A percentile compares a stretch with the other conserved stretches of the same genome.
phyloP scores from a whole-genome alignment of 2,113 vertebrate genomes.

The Hyla sarda region DNA sequence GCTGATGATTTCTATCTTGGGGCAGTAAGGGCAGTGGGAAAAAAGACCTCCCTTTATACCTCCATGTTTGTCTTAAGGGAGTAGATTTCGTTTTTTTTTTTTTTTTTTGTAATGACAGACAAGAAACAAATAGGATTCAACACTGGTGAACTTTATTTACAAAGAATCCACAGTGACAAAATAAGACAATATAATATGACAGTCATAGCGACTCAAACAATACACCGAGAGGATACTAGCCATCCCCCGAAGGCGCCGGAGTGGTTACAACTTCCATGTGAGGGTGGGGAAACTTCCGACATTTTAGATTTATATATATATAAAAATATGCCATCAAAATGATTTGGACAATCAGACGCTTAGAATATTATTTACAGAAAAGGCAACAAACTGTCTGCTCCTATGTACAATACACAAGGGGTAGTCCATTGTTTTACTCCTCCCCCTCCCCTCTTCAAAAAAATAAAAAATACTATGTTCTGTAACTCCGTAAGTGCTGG shows the following conservation, averaged over 20 bases:
- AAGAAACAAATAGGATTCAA: conserved; percentile 59
- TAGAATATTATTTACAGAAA: conserved; percentile 82
- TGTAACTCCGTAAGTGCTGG: conserved; percentile 49
- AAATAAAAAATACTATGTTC: conserved; percentile 16
- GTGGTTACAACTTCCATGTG: conserved; percentile 74
- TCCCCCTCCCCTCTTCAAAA: not conserved
- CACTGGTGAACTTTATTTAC: conserved; percentile 84
- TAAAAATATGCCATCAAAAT: conserved; percentile 88
- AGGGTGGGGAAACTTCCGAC: conserved; percentile 64
- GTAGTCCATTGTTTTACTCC: not conserved
- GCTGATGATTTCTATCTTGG: too few relatives aligned
- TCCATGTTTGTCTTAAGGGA: not conserved
- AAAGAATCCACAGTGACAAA: conserved; percentile 79
- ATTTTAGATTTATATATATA: conserved; percentile 74
- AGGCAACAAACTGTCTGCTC: conserved; percentile 68
- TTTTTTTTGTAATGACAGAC: not conserved
- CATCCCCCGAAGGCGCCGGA: conserved; percentile 63
- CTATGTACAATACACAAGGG: conserved; percentile 64
- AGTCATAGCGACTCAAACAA: conserved; percentile 65
- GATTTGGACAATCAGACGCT: conserved; percentile 80
- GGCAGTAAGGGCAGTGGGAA: too few relatives aligned
- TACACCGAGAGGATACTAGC: conserved; percentile 53
- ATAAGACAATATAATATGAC: conserved; percentile 66
- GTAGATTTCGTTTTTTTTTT: not conserved
- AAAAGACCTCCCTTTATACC: not conserved